Evolutionary conservation across 2,888 invertebrate species (phyloP), one percentile per base, ranked within the genome.

Genomic region (Erannis defoliaria): DNA sequence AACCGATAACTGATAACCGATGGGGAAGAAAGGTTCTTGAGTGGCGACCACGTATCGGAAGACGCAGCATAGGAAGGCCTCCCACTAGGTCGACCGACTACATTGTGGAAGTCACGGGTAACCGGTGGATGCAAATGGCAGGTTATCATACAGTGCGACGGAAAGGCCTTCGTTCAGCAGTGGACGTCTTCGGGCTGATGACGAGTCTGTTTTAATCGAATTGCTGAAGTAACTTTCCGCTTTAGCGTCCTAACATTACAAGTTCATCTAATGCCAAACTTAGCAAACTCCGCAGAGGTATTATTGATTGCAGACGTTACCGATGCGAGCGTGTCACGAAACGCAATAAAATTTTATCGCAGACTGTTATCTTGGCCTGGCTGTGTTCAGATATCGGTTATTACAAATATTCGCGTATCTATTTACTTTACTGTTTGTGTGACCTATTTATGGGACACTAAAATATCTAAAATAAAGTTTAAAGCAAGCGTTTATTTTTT

Each of bases 291-390:
- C 42, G 45, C 64, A 53, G 40, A 42, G 37, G 60, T 31, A 62
- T 74, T 82, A 81, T 82, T 75, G 81, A 80, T 81, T 77, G 69
- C 66, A 68, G 71, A 72, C 73, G 73, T 75, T 72, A 75, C 67
- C 66, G 63, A 77, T 66, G 72, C 72, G 82, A 80, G 75, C 77
- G 81, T 87, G 85, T 82, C 84, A 83, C 80, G 81, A 74, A 79
- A 73, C 64, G 74, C 75, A 80, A 82, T 86, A 84, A 82, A 84
- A 78, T 75, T 76, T 86, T 86, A 88, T 86, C 85, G 80, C 66
- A 50, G 50, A 18, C 74, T 62, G 78, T 77, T 84, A 86, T 84
- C 84, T 79, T 67, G 69, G 76, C 73, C 71, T 58, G 62, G 71
- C 67, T 62, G 67, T 73, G 69, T 73, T 69, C 65, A 66, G 72